phyloP scores from a whole-genome alignment of 2,888 invertebrate genomes.

The Caprella mutica region DNA sequence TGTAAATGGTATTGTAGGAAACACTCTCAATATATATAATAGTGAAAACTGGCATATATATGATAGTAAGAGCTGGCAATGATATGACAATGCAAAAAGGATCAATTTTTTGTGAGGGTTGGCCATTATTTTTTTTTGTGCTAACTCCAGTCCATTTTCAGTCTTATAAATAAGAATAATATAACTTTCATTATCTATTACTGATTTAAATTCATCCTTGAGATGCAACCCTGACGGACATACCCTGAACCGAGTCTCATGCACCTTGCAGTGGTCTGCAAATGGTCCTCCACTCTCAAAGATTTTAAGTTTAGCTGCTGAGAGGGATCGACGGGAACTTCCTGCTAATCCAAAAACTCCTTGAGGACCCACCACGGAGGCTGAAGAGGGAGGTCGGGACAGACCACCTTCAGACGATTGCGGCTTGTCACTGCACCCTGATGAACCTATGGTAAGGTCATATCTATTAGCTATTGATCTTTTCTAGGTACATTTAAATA shows the following conservation, averaged over 20 bases:
- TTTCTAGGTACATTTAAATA: not conserved
- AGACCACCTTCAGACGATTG: slow-evolving; percentile 29
- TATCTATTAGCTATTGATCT: not conserved
- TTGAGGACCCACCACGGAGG: slow-evolving; percentile 16
- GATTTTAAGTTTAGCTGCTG: slow-evolving; percentile 39
- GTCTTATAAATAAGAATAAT: too few relatives aligned
- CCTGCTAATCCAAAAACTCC: too few relatives aligned
- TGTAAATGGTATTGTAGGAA: too few relatives aligned
- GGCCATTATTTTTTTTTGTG: not conserved
- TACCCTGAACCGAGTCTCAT: slow-evolving; percentile 40
- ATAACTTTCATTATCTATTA: too few relatives aligned
- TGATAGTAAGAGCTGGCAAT: too few relatives aligned
- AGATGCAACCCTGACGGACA: not conserved
- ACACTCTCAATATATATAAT: too few relatives aligned
- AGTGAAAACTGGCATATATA: too few relatives aligned
- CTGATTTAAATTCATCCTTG: not conserved
- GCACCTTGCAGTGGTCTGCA: slow-evolving; percentile 52
- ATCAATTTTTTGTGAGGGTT: too few relatives aligned
- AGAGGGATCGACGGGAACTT: slow-evolving; percentile 25
- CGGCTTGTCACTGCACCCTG: slow-evolving; percentile 32
- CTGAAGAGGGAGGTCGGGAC: slow-evolving; percentile 24
- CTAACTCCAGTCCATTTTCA: not conserved
- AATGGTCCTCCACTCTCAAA: slow-evolving; percentile 50
- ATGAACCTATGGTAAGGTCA: slow-evolving; percentile 20
- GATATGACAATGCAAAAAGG: too few relatives aligned